phyloP scores from a whole-genome alignment of 1,140 invertebrate species.

The Drosophila santomea region DNA sequence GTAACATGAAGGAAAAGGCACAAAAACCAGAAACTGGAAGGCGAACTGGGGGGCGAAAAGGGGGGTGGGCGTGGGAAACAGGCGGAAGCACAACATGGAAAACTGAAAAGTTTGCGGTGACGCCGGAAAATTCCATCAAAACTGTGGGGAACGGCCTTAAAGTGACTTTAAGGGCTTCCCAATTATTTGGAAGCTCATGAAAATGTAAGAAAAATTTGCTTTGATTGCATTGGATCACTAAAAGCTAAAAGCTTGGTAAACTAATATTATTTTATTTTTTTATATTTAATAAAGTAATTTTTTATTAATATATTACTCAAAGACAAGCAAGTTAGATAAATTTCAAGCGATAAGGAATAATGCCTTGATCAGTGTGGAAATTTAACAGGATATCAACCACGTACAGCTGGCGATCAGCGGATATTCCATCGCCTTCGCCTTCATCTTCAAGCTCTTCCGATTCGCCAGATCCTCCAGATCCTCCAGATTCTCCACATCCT shows the following conservation, averaged over 20 bases:
- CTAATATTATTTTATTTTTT: too few relatives aligned
- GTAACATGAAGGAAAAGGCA: constrained; percentile 26
- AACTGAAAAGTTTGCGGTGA: constrained; percentile 47
- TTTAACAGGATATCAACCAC: constrained; percentile 94
- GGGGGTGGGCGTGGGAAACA: not conserved
- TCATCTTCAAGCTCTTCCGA: not conserved
- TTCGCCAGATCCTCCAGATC: not conserved
- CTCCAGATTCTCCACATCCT: not conserved
- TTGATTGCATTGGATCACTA: too few relatives aligned
- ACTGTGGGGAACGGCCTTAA: constrained; percentile 8
- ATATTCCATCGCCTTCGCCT: constrained; percentile 73
- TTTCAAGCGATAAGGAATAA: too few relatives aligned
- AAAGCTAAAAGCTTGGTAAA: too few relatives aligned
- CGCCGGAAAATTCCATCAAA: constrained; percentile 31
- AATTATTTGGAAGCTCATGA: not conserved
- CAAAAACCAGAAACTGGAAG: constrained; percentile 8
- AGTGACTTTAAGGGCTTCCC: constrained; percentile 14
- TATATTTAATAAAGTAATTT: too few relatives aligned
- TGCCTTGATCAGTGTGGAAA: constrained; percentile 85
- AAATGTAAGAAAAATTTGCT: constrained; percentile 1
- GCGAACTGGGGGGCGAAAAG: not conserved
- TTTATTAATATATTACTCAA: too few relatives aligned
- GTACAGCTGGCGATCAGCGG: constrained; percentile 91
- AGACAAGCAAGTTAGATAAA: too few relatives aligned
- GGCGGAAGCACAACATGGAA: constrained; percentile 33